These are phyloP conservation scores for Podarcis siculus DNA, from an alignment of 2,797 vertebrate species.

Conservation along the genomic window DNA sequence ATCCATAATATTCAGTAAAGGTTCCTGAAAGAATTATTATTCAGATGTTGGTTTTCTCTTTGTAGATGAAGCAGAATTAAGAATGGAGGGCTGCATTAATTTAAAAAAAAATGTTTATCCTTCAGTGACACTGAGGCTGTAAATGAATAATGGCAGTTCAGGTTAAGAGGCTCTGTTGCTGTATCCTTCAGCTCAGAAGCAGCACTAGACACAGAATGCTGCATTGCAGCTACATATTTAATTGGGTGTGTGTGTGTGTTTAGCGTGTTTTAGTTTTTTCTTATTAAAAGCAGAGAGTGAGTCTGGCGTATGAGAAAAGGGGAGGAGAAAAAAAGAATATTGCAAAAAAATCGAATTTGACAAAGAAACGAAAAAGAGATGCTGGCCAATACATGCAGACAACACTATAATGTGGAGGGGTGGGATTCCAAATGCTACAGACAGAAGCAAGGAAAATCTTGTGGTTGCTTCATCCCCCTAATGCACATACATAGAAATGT, in stretches of 20 bases:
- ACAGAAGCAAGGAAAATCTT: no score
- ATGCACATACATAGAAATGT: no score
- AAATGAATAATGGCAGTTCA: slow-evolving; percentile 70
- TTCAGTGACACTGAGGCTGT: slow-evolving; percentile 58
- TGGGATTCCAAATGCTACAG: no score
- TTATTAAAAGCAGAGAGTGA: background rate
- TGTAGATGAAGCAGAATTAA: background rate
- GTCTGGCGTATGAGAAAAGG: background rate
- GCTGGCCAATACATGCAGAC: background rate
- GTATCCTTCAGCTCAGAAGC: slow-evolving; percentile 52
- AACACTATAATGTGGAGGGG: background rate
- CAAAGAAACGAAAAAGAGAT: background rate
- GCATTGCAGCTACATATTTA: slow-evolving; percentile 59
- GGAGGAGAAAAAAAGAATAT: background rate
- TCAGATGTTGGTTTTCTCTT: background rate
- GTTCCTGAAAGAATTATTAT: background rate
- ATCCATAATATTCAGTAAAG: background rate
- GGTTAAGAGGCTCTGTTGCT: slow-evolving; percentile 42
- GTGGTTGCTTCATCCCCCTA: no score
- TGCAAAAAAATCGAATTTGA: background rate
- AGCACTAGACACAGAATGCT: slow-evolving; percentile 54
- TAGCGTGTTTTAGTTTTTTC: background rate
- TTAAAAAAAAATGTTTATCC: slow-evolving; percentile 39
- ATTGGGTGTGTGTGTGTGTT: background rate
- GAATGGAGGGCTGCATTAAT: slow-evolving; percentile 41